These are phyloP conservation scores for Sesia apiformis DNA, from an alignment of 2,888 invertebrate genomes.

Conservation along the genomic window DNA sequence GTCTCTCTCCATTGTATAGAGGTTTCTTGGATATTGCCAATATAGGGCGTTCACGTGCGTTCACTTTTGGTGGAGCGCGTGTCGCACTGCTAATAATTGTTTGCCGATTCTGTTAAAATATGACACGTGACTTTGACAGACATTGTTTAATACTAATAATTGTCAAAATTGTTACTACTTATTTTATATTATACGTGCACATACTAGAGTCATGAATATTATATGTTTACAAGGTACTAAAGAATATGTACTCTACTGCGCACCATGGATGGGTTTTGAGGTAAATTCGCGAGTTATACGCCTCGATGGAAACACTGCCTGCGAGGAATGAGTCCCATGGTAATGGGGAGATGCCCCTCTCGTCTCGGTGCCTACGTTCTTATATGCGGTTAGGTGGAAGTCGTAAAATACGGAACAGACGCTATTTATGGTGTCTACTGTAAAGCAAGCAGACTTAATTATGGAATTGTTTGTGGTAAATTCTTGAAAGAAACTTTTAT, in stretches of 20 bases:
- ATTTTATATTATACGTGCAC: no score
- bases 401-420: background rate
- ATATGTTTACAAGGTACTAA: no score
- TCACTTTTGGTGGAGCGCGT: slow-evolving; percentile 47
- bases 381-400: background rate
- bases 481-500: no score
- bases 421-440: background rate
- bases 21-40: slow-evolving; percentile 71
- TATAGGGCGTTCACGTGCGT: slow-evolving; percentile 58
- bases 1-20: slow-evolving; percentile 63
- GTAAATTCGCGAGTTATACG: slow-evolving; percentile 30
- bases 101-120: background rate
- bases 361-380: background rate
- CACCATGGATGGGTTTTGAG: slow-evolving; percentile 2
- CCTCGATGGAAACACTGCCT: slow-evolving; percentile 31
- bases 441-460: slow-evolving; percentile 1
- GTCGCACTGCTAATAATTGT: slow-evolving; percentile 22
- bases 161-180: no score
- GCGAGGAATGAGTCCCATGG: slow-evolving; percentile 47
- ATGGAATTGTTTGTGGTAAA: background rate
- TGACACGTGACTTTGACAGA: no score
- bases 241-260: slow-evolving; percentile 4
- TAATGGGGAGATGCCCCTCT: slow-evolving; percentile 25
- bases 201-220: no score
- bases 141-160: no score